These are phyloP conservation scores for Paramisgurnus dabryanus DNA, from an alignment of 2,113 vertebrate genomes.

Conservation along the genomic window DNA sequence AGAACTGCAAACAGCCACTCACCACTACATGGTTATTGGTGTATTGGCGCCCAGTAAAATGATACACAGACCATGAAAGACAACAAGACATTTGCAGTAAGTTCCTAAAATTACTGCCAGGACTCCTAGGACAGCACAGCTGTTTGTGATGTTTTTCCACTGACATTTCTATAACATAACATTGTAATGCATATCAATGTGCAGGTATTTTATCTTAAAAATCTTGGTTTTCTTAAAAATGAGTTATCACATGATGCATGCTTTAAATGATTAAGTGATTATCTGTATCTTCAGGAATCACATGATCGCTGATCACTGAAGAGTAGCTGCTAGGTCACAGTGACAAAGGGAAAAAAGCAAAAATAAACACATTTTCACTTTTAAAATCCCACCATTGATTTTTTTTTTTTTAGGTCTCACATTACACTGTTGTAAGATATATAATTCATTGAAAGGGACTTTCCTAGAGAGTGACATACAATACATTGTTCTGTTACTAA, in stretches of 20 bases:
- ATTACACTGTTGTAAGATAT: not conserved
- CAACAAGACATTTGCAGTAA: constrained; percentile 58
- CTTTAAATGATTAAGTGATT: not conserved
- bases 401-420: not conserved
- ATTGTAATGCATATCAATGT: not conserved
- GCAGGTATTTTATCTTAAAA: not conserved
- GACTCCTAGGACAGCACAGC: not conserved
- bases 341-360: not conserved
- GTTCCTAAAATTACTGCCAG: constrained; percentile 42
- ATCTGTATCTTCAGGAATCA: not conserved
- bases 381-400: not conserved
- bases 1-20: constrained; percentile 55
- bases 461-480: not conserved
- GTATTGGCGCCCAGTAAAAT: constrained; percentile 51
- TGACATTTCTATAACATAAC: not conserved
- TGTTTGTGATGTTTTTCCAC: not conserved
- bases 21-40: constrained; percentile 57
- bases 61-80: not conserved
- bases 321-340: not conserved
- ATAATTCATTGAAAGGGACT: not conserved
- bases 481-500: not conserved
- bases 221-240: not conserved
- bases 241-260: not conserved
- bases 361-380: not conserved
- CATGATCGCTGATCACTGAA: not conserved